phyloP scores from a whole-genome alignment of 2,888 invertebrate genomes.

The Caenorhabditis angaria region DNA sequence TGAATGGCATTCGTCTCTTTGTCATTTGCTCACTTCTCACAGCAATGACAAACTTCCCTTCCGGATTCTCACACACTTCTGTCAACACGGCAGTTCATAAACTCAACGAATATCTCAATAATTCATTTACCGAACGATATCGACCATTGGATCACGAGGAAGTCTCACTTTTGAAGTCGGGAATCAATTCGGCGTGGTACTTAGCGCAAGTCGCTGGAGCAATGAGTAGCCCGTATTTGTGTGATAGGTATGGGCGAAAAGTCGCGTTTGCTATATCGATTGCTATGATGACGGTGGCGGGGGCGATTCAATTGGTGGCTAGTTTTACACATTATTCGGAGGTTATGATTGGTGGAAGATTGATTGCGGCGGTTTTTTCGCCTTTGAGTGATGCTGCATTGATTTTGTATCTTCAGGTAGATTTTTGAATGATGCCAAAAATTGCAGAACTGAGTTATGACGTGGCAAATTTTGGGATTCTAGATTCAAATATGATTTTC shows the following conservation, averaged over 20 bases:
- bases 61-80: constrained; percentile 62
- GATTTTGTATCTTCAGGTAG: constrained; percentile 65
- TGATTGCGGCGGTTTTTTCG: constrained; percentile 67
- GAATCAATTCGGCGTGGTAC: constrained; percentile 60
- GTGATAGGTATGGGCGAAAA: constrained; percentile 65
- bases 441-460: no score
- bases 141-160: constrained; percentile 48
- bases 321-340: constrained; percentile 66
- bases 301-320: constrained; percentile 61
- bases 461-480: no score
- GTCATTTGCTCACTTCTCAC: constrained; percentile 62
- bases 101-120: constrained; percentile 62
- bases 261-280: constrained; percentile 66
- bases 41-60: constrained; percentile 67
- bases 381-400: constrained; percentile 68
- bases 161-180: constrained; percentile 50
- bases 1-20: constrained; percentile 54
- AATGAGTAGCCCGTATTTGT: constrained; percentile 59
- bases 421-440: neutral
- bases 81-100: constrained; percentile 65
- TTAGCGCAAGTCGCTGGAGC: constrained; percentile 67
- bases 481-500: no score
- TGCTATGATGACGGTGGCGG: constrained; percentile 65
- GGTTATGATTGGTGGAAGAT: constrained; percentile 58
- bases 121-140: constrained; percentile 54